phyloP scores from a whole-genome alignment of 2,113 vertebrate species.

The Hemicordylus capensis region DNA sequence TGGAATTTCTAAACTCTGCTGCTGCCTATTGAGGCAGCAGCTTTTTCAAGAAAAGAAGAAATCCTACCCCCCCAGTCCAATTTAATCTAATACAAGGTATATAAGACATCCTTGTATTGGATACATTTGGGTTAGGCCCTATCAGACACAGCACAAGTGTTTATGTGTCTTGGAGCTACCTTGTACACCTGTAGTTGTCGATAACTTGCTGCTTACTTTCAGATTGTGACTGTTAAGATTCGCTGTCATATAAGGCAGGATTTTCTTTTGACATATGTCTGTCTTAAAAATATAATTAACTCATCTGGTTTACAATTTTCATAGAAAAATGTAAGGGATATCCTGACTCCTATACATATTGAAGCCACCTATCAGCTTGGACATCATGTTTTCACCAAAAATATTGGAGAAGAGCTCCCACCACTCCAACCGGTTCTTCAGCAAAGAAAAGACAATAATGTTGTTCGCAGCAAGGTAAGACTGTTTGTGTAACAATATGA shows the following conservation, averaged over 20 bases:
- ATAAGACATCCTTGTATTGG: no score
- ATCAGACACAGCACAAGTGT: no score
- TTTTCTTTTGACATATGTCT: slow-evolving; percentile 44
- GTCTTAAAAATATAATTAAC: slow-evolving; percentile 64
- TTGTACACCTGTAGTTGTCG: no score
- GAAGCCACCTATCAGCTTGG: slow-evolving; percentile 85
- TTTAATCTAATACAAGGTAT: no score
- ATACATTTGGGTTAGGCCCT: no score
- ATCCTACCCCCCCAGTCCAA: no score
- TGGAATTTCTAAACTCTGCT: no score
- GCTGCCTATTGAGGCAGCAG: no score
- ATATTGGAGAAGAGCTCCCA: slow-evolving; percentile 69
- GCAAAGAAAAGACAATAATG: slow-evolving; percentile 74
- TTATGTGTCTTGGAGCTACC: not conserved
- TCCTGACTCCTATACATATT: slow-evolving; percentile 88
- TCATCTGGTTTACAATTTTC: slow-evolving; percentile 68
- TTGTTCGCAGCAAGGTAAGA: slow-evolving; percentile 84
- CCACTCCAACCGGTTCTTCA: slow-evolving; percentile 90
- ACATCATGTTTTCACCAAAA: slow-evolving; percentile 69
- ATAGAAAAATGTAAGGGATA: slow-evolving; percentile 92
- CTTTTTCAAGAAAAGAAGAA: no score
- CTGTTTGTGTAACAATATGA: not conserved
- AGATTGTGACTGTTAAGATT: not conserved
- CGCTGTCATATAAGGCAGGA: not conserved
- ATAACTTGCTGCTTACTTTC: not conserved